Base-by-base conservation (phyloP, 2,113 vertebrate genomes). In the Sprattus sprattus region DNA sequence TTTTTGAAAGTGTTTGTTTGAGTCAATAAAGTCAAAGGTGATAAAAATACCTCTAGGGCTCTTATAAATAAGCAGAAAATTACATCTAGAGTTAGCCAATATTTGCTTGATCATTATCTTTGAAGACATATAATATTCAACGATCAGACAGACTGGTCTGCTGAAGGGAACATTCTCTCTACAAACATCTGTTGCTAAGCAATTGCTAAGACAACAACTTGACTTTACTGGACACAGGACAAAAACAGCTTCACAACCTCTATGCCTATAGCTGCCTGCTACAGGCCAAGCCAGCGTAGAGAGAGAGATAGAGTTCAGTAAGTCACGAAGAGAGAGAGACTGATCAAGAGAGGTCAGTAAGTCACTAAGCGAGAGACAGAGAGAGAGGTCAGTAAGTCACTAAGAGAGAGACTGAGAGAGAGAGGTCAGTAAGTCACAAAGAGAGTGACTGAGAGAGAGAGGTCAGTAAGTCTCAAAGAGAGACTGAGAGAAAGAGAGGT, bases 161-260 rank as follows among this genome's bases (percentile, higher is more conserved):
- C 64, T 9, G 25, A 25, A 9, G n/a, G 10, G n/a, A 10, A 11
- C 0, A 25, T 28, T 71, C 64, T 71, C 64, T 71, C 25, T 28
- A 32, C 25, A 71, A 28, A 71, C 64, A 71, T 28, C 64, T 28
- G 64, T 71, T 32, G 64, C n/a, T 32, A 32, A 28, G 64, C 64
- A 13, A 71, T 71, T 13, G 64, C 64, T 71, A 71, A 32, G 64
- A 71, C n/a, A 71, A 71, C 64, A 11, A 71, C 64, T 71, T 16
- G 22, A 60, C 18, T 83, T 83, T 52, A 57, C 82, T 9, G 64
- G 64, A 25, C 52, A 83, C 52, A 83, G 28, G 82, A 39, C 82
- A 52, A 54, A 57, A 25, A 54, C 47, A 82, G 50, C 13, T 22
- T n/a, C 45, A 83, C n/a, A 20, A 28, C 82, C 39, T 28, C 49